Base-by-base conservation (phyloP, 2,113 vertebrate genomes). In the Labeo catla region DNA sequence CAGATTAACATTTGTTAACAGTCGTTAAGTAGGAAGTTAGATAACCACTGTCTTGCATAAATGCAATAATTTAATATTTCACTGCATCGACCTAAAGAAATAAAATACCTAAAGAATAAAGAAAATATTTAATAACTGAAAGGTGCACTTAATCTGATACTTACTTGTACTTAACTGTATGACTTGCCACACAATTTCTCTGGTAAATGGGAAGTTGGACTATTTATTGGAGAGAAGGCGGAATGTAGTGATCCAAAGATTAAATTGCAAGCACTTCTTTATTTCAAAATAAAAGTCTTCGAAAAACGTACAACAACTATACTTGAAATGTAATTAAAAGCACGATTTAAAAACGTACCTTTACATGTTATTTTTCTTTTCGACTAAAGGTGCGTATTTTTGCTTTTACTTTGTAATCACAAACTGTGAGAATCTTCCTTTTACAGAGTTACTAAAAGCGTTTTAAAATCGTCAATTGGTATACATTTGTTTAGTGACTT, bases 271-370 rank as follows among this genome's bases (percentile, higher is more conserved):
- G 21, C 6, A 2, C 4, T 3, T 4, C 9, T 23, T n/a, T 36
- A 4, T 74, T 76, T 81, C 78, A 86, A 86, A 86, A 50, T 86
- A 86, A 76, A 86, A 76, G 70, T 50, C 78, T 8, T 4, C 1
- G 16, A 1, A 16, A 47, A 49, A 52, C 2, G 34, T 12, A 12
- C 16, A 72, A 9, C 28, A 1, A 19, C 8, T 9, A 16, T 7
- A 4, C 7, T 13, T 15, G 28, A 66, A 34, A 36, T 8, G 28
- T 16, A 59, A 9, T 59, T 21, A 0, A 59, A n/a, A 57, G 0
- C 16, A 19, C 54, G 21, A 19, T 34, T 6, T 65, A 34, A 65
- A 2, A 9, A 34, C 28, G 34, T 23, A 12, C 23, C 34, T 39
- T 21, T 0, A n/a, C 47, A 47, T 6, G 0, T 47, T 8, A 47